Evolutionary conservation across 2,797 vertebrate genomes (phyloP), one percentile per base, ranked within the genome.

Genomic region (Clarias pachynema): DNA sequence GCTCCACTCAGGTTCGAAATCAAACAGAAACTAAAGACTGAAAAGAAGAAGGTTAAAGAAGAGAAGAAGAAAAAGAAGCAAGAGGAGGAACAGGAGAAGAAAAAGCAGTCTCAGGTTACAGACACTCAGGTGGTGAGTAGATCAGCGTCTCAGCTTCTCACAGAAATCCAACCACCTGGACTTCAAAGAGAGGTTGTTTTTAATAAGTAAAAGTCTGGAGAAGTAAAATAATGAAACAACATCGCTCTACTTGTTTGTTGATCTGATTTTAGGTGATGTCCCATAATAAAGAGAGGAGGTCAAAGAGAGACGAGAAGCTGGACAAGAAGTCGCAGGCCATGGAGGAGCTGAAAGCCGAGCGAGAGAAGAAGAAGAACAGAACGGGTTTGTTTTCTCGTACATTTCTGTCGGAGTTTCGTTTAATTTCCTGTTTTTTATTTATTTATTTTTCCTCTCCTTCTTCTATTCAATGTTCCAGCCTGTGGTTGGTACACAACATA

Each of bases 251-350:
- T 40, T 75, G 24, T 65, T 1, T 66, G 20, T 72, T 0, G 85
- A 26, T 88, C 14, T 81, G 37, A 86, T 18, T 79, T 9, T 53
- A 99, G 98, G 98, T 99, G 84, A 99, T 96, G 94, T 99, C 98
- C 60, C 98, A 99, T 91, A 99, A 99, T 90, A 99, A 99, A 92
- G 98, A 99, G 90, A 94, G 98, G 24, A 93, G 98, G 89, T 98
- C 98, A 88, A 99, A 99, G 89, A 95, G 98, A 2, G 98, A 99
- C 77, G 98, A 99, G 86, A 99, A 99, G 91, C 95, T 98, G 83
- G 98, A 99, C 93, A 99, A 99, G 91, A 99, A 99, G 92, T 98
- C 98, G 86, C 98, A 99, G 94, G 98, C 98, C 87, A 99, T 99
- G 98, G 98, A 99, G 87, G 98, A 99, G 86, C 94, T 99, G 24